These are phyloP conservation scores for Xiphophorus couchianus DNA, from an alignment of 2,113 vertebrate genomes.

Conservation along the genomic window DNA sequence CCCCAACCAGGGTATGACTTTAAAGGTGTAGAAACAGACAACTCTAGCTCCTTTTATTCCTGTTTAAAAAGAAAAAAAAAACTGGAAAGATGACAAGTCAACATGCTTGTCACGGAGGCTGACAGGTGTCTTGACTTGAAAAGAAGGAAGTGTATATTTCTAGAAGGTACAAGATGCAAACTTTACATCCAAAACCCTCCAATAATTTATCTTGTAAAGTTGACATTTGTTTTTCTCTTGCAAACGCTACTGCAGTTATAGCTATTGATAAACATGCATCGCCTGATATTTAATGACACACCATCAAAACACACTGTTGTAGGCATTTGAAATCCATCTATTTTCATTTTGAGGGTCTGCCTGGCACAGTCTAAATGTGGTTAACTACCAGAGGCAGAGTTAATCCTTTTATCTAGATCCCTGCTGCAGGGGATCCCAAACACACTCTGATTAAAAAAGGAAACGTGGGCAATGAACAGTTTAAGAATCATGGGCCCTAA, in stretches of 20 bases:
- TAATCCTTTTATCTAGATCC: slow-evolving; percentile 86
- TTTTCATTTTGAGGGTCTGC: slow-evolving; percentile 77
- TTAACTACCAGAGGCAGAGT: slow-evolving; percentile 84
- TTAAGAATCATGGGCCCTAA: slow-evolving; percentile 81
- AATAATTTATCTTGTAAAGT: not conserved
- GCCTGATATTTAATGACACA: slow-evolving; percentile 64
- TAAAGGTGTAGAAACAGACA: slow-evolving; percentile 12
- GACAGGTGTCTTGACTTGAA: slow-evolving; percentile 5
- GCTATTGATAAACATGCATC: slow-evolving; percentile 35
- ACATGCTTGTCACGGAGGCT: not conserved
- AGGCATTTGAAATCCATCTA: slow-evolving; percentile 76
- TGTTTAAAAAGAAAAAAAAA: not conserved
- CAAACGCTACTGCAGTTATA: not conserved
- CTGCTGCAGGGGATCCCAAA: slow-evolving; percentile 85
- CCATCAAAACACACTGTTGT: slow-evolving; percentile 66
- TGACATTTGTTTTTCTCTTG: slow-evolving; percentile 4
- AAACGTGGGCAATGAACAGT: slow-evolving; percentile 83
- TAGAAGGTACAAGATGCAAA: not conserved
- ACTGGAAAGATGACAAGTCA: slow-evolving; percentile 1
- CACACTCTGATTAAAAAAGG: slow-evolving; percentile 84
- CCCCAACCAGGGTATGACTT: slow-evolving; percentile 23
- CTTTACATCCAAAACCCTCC: not conserved
- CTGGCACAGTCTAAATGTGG: slow-evolving; percentile 81
- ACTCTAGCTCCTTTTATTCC: slow-evolving; percentile 8
- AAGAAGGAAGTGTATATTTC: slow-evolving; percentile 1